A percentile compares a stretch with the other conserved stretches of the same genome.
Evolutionary conservation across 2,888 invertebrate species (phyloP).

Genomic region (Elgonia sp.): DNA sequence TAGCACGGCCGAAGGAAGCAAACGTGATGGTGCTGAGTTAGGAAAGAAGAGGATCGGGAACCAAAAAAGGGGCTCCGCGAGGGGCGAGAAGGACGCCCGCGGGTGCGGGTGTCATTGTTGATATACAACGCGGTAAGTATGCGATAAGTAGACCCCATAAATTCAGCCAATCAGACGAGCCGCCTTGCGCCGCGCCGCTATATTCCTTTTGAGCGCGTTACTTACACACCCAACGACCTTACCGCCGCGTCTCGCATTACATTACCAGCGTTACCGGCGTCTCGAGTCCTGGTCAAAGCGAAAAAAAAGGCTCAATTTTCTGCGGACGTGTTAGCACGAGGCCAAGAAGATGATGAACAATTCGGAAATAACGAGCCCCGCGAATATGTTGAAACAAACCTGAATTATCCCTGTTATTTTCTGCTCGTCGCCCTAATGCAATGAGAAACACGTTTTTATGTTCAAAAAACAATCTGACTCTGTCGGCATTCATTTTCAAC

Average conservation of each 20-base stretch:
- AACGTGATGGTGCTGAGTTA: constrained; percentile 73
- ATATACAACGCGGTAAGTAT: constrained; percentile 87
- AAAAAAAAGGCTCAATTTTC: constrained; percentile 65
- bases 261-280: constrained; percentile 58
- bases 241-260: constrained; percentile 68
- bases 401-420: constrained; percentile 50
- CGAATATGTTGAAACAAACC: constrained; percentile 50
- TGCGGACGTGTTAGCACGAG: constrained; percentile 63
- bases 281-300: constrained; percentile 27
- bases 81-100: constrained; percentile 82
- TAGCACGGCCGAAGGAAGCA: constrained; percentile 67
- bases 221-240: constrained; percentile 77
- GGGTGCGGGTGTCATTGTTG: constrained; percentile 87
- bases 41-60: constrained; percentile 71
- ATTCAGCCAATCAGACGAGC: constrained; percentile 86
- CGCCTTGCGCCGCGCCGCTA: constrained; percentile 81
- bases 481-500: neutral
- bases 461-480: constrained; percentile 12
- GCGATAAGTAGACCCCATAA: constrained; percentile 87
- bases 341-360: constrained; percentile 62
- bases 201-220: constrained; percentile 79
- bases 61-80: constrained; percentile 72
- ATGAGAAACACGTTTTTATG: constrained; percentile 9
- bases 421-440: constrained; percentile 44
- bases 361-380: constrained; percentile 58